Conservation (phyloP, 2,888 invertebrate species). For the Alviniconcha strummeri region DNA sequence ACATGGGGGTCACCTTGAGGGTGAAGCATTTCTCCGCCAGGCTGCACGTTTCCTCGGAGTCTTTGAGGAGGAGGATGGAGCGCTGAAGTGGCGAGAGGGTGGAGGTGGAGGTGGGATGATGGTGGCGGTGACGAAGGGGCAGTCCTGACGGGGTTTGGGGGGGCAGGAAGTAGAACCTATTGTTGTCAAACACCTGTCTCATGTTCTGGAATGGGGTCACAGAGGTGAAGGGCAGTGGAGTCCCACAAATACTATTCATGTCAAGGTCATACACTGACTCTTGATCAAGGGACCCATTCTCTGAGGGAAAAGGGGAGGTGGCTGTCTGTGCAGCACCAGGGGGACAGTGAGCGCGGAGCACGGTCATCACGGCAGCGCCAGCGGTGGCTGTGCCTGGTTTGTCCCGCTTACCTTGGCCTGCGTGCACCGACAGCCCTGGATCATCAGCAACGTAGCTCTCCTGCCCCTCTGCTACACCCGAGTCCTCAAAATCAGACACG, state of each 20-base stretch:
- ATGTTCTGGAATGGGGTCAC: neutral
- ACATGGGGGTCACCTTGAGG: constrained; percentile 55
- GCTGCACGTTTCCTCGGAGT: constrained; percentile 35
- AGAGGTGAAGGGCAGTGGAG: constrained; percentile 9
- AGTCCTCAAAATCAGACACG: constrained; percentile 7
- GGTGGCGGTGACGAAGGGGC: neutral
- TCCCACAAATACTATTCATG: constrained; percentile 7
- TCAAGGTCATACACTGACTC: constrained; percentile 15
- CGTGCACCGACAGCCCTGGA: neutral
- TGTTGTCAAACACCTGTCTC: constrained; percentile 16
- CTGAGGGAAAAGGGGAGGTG: neutral
- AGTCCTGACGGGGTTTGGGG: neutral
- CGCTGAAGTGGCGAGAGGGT: constrained; percentile 31
- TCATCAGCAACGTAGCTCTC: neutral
- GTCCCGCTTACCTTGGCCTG: too few species aligned
- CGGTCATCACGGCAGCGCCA: too few species aligned
- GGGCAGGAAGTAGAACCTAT: constrained; percentile 28
- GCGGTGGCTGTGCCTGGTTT: too few species aligned
- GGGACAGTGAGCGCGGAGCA: too few species aligned
- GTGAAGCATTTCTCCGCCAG: constrained; percentile 60
- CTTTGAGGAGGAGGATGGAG: constrained; percentile 30
- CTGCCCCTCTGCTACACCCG: neutral
- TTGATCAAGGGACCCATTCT: neutral
- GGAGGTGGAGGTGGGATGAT: neutral
- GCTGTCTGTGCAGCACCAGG: neutral